Evolutionary conservation across 2,113 vertebrate species (phyloP), one percentile per base, ranked within the genome.

Genomic region (Vicugna pacos): DNA sequence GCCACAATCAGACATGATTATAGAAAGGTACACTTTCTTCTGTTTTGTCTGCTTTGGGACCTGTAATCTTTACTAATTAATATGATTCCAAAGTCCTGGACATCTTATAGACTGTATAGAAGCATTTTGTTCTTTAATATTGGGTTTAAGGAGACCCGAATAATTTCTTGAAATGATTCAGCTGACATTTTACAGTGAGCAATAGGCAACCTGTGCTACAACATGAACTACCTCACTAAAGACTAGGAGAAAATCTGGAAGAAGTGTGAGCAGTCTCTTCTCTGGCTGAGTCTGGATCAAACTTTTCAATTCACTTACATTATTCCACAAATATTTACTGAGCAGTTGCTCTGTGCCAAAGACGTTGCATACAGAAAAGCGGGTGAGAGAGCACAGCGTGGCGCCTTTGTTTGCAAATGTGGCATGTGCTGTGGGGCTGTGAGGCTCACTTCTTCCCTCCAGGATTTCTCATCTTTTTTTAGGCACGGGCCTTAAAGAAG

Each of bases 361-460:
- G 30, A 72, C 9, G 42, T 19, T 75, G 12, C 0, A 20, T 6
- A 3, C 24, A 46, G 48, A 73, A 38, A 62, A 4, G 5, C 5
- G 0, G 8, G 1, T 62, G 24, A 26, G 46, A 20, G 46, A 65
- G 20, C 10, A 32, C 2, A 60, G 13, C 9, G 0, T 11, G 20
- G 2, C 35, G 56, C 0, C 12, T 85, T 90, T 28, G 19, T 67
- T 56, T 93, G 28, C 58, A 72, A 2, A 2, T 54, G 65, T 56
- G 50, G 11, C 30, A 50, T 24, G 32, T 28, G 10, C 15, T 42
- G 3, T n/a, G 19, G 70, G 14, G 72, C 35, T 58, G 24, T 7
- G 42, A 76, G n/a, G 24, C 46, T 72, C 60, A 42, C 6, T 84
- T 24, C 20, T 20, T 64, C 9, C 65, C 32, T 62, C 17, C 24